Percentiles rank a stretch among this genome's conserved stretches.
These are phyloP conservation scores for Calameuta pallipes DNA, from an alignment of 2,888 invertebrate genomes.

Conservation along the genomic window DNA sequence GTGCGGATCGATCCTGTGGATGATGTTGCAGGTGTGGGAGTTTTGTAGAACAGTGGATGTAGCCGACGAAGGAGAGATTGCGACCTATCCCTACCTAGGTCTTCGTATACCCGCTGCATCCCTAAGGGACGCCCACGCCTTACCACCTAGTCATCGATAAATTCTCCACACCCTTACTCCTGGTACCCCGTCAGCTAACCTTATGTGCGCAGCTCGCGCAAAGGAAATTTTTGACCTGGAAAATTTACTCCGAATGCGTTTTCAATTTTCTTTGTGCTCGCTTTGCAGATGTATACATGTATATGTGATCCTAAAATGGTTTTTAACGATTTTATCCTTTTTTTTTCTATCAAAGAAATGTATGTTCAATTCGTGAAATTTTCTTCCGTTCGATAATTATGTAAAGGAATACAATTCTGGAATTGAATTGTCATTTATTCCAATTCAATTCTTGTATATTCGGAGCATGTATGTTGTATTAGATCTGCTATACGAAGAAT, in stretches of 20 bases:
- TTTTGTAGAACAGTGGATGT: background rate
- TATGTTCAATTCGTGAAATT: background rate
- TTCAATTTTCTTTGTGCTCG: background rate
- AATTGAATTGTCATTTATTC: background rate
- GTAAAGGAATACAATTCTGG: background rate
- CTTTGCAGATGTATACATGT: background rate
- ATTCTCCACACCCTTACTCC: background rate
- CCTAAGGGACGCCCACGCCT: constrained; percentile 5
- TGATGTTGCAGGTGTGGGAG: constrained; percentile 24
- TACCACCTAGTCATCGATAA: background rate
- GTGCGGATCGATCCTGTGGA: constrained; percentile 38
- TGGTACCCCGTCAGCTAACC: background rate
- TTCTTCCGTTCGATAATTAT: background rate
- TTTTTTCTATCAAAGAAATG: background rate
- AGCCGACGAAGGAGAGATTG: background rate
- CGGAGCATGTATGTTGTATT: background rate
- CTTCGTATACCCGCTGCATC: background rate
- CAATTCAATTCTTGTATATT: background rate
- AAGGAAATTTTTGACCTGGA: background rate
- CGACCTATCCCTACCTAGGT: constrained; percentile 2
- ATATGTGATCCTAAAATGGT: background rate
- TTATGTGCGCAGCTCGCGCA: background rate
- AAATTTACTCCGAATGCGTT: background rate
- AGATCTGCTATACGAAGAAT: background rate
- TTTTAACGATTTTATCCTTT: background rate